Evolutionary conservation across 2,888 invertebrate genomes (phyloP).

Genomic region (Drosophila barbarae): DNA sequence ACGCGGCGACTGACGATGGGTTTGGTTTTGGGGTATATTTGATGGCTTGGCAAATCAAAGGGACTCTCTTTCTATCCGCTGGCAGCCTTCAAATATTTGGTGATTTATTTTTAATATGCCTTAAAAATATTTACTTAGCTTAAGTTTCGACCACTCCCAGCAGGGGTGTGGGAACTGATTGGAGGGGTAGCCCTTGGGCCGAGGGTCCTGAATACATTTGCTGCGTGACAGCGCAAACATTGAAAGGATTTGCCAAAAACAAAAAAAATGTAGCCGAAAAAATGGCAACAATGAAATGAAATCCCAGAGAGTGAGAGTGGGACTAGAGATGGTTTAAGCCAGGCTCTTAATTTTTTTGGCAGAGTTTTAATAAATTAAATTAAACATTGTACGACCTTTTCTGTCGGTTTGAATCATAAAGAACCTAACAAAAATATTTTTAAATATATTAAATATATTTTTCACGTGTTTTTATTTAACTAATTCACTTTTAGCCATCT

Average conservation of each 20-base stretch:
- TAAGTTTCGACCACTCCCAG: slow-evolving; percentile 44
- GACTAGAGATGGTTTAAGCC: slow-evolving; percentile 13
- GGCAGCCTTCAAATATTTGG: slow-evolving; percentile 55
- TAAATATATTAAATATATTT: no score
- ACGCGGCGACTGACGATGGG: slow-evolving; percentile 40
- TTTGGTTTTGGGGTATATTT: slow-evolving; percentile 13
- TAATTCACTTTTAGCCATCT: slow-evolving; percentile 7
- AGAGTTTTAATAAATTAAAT: slow-evolving; percentile 1
- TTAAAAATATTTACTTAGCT: slow-evolving; percentile 72
- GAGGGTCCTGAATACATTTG: slow-evolving; percentile 63
- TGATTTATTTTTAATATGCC: slow-evolving; percentile 77
- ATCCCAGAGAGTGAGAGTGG: neutral
- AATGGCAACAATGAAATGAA: slow-evolving; percentile 44
- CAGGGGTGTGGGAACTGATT: slow-evolving; percentile 1
- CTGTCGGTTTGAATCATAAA: no score
- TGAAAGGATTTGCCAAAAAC: slow-evolving; percentile 77
- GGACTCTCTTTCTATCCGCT: neutral
- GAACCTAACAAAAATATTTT: no score
- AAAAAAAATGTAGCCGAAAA: slow-evolving; percentile 35
- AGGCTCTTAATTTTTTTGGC: neutral
- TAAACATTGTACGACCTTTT: no score
- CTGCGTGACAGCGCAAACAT: slow-evolving; percentile 79
- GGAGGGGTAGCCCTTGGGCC: slow-evolving; percentile 3
- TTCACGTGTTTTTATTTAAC: neutral
- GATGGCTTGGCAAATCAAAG: slow-evolving; percentile 40